Conservation (phyloP, 2,113 vertebrate genomes). For the Syngnathoides biaculeatus region DNA sequence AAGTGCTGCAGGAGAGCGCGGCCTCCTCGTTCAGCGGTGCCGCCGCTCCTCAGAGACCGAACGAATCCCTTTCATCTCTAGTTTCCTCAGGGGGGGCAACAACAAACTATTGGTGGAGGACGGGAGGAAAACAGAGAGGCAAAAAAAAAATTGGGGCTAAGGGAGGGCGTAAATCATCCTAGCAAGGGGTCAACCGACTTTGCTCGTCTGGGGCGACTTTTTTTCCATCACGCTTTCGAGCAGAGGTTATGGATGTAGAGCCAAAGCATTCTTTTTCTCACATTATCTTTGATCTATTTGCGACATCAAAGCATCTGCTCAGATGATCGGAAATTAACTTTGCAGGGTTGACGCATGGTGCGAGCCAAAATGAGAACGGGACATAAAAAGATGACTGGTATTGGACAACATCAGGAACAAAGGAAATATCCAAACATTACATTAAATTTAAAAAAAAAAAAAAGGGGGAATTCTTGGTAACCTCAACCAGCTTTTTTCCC, state of each 20-base stretch:
- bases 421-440: constrained; percentile 53
- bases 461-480: constrained; percentile 53
- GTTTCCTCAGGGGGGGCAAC: constrained; percentile 61
- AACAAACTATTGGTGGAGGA: constrained; percentile 49
- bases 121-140: constrained; percentile 21
- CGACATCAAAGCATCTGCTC: constrained; percentile 12
- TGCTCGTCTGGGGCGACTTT: constrained; percentile 20
- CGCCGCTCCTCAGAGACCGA: constrained; percentile 55
- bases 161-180: constrained; percentile 17
- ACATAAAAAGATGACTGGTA: constrained; percentile 54
- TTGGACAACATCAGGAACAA: constrained; percentile 57
- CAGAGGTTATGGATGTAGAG: constrained; percentile 29
- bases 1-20: constrained; percentile 27
- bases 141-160: constrained; percentile 38
- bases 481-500: constrained; percentile 51
- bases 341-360: constrained; percentile 37
- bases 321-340: constrained; percentile 22
- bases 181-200: constrained; percentile 35
- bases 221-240: constrained; percentile 2
- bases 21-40: constrained; percentile 38
- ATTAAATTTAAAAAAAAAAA: no score
- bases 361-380: constrained; percentile 23
- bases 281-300: constrained; percentile 16
- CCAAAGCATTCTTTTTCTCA: constrained; percentile 19
- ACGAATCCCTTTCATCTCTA: constrained; percentile 66